Percentiles rank a stretch among this genome's conserved stretches.
These are phyloP conservation scores for Vombatus ursinus DNA, from an alignment of 2,113 vertebrate species.

Conservation along the genomic window DNA sequence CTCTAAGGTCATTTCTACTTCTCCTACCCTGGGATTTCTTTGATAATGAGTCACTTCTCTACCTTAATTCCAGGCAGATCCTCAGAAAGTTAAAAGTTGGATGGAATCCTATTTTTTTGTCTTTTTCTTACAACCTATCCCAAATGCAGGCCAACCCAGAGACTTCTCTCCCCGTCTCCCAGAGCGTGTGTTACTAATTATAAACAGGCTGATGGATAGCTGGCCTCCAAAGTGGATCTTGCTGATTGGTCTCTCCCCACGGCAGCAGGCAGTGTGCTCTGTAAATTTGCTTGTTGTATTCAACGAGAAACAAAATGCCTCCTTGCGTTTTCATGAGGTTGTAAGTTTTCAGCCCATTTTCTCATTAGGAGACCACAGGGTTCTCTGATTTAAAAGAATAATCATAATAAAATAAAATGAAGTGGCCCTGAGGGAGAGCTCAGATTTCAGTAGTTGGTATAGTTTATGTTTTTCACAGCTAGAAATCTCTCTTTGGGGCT, in stretches of 20 bases:
- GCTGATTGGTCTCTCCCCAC: neutral
- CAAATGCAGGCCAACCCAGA: neutral
- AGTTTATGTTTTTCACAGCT: fast-evolving
- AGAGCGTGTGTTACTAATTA: neutral
- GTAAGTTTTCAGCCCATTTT: neutral
- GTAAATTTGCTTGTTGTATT: neutral
- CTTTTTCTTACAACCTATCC: neutral
- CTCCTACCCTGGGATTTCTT: neutral
- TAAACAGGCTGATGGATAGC: neutral
- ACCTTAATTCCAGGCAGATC: neutral
- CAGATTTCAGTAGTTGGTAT: neutral
- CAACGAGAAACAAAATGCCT: neutral
- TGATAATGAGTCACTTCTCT: neutral
- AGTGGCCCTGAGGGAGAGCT: neutral
- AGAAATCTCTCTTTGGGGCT: neutral
- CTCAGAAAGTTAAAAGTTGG: neutral
- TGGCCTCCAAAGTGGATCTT: neutral
- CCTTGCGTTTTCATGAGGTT: neutral
- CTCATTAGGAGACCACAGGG: neutral
- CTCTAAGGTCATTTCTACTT: neutral
- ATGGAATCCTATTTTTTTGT: neutral
- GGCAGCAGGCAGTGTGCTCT: neutral
- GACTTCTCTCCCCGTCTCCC: neutral
- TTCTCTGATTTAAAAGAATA: neutral
- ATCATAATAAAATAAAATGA: neutral